Evolutionary conservation across 2,888 invertebrate species (phyloP), one percentile per base, ranked within the genome.

Genomic region (Thyatira batis): DNA sequence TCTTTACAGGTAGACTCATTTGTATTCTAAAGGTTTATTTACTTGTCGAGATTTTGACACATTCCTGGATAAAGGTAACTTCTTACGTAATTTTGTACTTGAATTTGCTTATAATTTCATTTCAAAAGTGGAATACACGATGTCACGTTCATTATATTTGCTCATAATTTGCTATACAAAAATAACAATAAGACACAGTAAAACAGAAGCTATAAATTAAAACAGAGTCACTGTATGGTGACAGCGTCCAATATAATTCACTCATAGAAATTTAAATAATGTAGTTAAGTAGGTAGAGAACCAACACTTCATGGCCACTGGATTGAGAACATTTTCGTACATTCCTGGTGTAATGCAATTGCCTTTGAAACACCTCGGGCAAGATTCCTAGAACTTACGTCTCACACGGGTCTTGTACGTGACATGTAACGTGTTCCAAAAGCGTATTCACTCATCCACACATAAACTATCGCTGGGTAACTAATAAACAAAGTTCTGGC

Each of bases 341-440:
- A 17, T 39, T 39, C 39, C 39, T 45, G 11, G 11, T 17, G 25
- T 46, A 46, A 46, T 46, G 45, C 23, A 46, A 46, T 46, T 46
- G 45, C 45, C 45, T 46, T 46, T 46, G 45, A 25, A 45, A 53
- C 58, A 59, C 58, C 62, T 65, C 50, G 17, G 33, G 62, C 56
- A 27, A 54, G n/a, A 48, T 13, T 33, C 21, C 45, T 46, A 48
- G 46, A 51, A 49, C 51, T 59, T 63, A 49, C 45, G 51, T 52
- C 60, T 54, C 57, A n/a, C 46, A 33, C 25, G 21, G 39, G 43
- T 30, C 33, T 45, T 39, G 62, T 58, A 69, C 69, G 64, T 69
- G 69, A 57, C 48, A 17, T 23, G 45, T 23, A 45, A 33, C 33
- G 17, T 25, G 45, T 46, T 21, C 23, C 25, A 13, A 13, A 46